phyloP scores from a whole-genome alignment of 2,797 vertebrate species.

The Gymnothorax reevesii region DNA sequence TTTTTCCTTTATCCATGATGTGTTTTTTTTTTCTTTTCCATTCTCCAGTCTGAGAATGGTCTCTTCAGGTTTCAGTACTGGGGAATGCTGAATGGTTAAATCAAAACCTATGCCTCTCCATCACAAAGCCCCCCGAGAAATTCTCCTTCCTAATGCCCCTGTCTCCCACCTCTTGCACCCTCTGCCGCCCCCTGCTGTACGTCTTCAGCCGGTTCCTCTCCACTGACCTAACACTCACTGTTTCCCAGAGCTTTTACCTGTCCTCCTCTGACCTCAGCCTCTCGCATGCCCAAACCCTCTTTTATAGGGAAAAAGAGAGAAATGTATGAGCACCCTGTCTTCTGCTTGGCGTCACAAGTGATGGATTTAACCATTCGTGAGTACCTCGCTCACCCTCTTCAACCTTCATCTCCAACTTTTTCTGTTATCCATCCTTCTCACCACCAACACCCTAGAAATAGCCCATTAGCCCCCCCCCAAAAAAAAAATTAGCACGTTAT shows the following conservation, averaged over 20 bases:
- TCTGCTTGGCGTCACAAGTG: conserved; percentile 99
- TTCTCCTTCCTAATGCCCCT: conserved; percentile 68
- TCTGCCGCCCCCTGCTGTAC: neutral
- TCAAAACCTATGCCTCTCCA: conserved; percentile 64
- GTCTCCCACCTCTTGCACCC: neutral
- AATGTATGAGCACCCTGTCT: conserved; percentile 99
- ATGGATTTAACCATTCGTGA: conserved; percentile 99
- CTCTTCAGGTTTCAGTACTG: conserved; percentile 75
- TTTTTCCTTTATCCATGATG: conserved; percentile 81
- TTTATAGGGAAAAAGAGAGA: conserved; percentile 99
- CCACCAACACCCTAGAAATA: conserved; percentile 36
- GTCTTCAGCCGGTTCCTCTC: conserved; percentile 30
- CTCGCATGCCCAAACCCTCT: conserved; percentile 99
- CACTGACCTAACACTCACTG: conserved; percentile 79
- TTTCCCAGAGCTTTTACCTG: conserved; percentile 88
- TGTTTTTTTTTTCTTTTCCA: conserved; percentile 77
- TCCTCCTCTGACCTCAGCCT: conserved; percentile 97
- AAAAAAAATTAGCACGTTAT: conserved; percentile 70
- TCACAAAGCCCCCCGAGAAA: conserved; percentile 46
- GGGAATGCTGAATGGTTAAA: conserved; percentile 88
- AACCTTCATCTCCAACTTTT: conserved; percentile 77
- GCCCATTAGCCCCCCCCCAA: neutral
- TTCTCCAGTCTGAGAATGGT: conserved; percentile 73
- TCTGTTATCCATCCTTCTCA: conserved; percentile 77
- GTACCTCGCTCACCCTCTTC: conserved; percentile 91